Conservation (phyloP, 1,140 invertebrate species). For the Trissolcus basalis region DNA sequence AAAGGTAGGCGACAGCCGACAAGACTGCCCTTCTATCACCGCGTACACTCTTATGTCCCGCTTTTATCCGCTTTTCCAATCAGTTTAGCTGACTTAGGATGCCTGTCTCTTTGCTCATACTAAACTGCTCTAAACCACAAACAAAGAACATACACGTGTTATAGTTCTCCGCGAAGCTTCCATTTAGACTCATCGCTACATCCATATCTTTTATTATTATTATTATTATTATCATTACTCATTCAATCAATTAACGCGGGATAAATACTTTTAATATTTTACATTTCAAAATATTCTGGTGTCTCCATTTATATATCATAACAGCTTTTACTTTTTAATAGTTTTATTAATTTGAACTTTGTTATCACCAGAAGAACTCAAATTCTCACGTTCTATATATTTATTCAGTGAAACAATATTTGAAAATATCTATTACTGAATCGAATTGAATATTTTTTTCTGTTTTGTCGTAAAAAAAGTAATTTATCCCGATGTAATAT, state of each 20-base stretch:
- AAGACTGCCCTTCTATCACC: conserved; percentile 42
- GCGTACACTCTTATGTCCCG: conserved; percentile 14
- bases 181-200: conserved; percentile 1
- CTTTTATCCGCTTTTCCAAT: conserved; percentile 44
- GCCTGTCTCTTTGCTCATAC: conserved; percentile 65
- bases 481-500: conserved; percentile 35
- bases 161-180: conserved; percentile 33
- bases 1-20: conserved; percentile 66
- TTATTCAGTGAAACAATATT: no score
- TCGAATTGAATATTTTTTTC: no score
- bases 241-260: not conserved
- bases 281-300: not conserved
- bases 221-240: no score
- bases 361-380: not conserved
- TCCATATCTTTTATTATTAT: not conserved
- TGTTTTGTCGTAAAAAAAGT: conserved; percentile 20
- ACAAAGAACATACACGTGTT: conserved; percentile 58
- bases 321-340: conserved; percentile 1
- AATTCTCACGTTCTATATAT: not conserved
- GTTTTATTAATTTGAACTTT: not conserved
- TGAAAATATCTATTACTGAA: no score
- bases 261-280: conserved; percentile 4
- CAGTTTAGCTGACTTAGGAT: conserved; percentile 57
- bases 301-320: not conserved
- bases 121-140: conserved; percentile 67